These are phyloP conservation scores for Drosophila arizonae DNA, from an alignment of 1,140 invertebrate genomes.

Conservation along the genomic window DNA sequence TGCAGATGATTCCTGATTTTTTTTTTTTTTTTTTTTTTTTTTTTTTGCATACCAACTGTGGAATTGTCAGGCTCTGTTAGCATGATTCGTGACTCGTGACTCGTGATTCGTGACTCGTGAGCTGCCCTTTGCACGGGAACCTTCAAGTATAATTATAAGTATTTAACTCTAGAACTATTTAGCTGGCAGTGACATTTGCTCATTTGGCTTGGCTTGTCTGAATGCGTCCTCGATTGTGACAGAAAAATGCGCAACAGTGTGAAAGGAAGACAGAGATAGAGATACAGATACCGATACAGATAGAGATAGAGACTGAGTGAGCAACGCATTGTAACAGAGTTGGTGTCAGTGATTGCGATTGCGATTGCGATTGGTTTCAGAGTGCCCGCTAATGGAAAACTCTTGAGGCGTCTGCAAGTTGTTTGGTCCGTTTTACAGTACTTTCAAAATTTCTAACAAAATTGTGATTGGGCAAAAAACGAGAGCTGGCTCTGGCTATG, in stretches of 20 bases:
- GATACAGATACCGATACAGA: conserved; percentile 19
- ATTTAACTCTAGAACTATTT: conserved; percentile 40
- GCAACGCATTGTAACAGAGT: background rate
- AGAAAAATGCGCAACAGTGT: conserved; percentile 8
- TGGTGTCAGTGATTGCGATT: background rate
- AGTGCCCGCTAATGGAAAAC: too few relatives aligned
- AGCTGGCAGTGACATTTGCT: conserved; percentile 59
- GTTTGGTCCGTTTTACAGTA: conserved; percentile 55
- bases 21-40: too few relatives aligned
- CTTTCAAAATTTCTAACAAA: background rate
- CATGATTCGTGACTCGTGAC: background rate
- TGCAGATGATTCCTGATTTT: too few relatives aligned
- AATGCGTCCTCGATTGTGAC: conserved; percentile 47
- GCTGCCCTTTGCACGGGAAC: conserved; percentile 13
- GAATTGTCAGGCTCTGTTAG: background rate
- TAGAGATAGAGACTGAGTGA: background rate
- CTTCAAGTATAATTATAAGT: conserved; percentile 9
- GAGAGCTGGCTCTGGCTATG: background rate
- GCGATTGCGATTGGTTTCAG: too few relatives aligned
- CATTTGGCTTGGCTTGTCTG: conserved; percentile 67
- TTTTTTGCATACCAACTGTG: background rate
- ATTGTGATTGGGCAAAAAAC: background rate
- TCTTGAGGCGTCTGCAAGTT: conserved; percentile 14
- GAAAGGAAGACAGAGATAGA: background rate
- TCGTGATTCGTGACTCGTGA: conserved; percentile 11